Base-by-base conservation (phyloP, 1,140 invertebrate species). In the Leptinotarsa undecemlineata region DNA sequence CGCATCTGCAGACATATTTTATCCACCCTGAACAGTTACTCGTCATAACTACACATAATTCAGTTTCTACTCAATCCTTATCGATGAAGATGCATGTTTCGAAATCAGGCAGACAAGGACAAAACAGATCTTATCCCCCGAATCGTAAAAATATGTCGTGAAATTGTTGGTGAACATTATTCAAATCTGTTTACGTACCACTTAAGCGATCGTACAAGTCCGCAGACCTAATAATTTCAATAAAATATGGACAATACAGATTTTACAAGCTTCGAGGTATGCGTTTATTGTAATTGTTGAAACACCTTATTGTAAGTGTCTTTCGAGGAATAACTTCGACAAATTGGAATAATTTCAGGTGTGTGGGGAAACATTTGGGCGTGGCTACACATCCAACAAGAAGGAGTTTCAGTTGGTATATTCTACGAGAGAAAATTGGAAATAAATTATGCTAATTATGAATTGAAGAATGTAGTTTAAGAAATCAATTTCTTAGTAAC, bases 181-280 rank as follows among this genome's bases (percentile, higher is more conserved):
- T 64, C 63, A 64, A 64, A 57, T 17, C 21, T 64, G 63, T 64
- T 64, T 26, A 64, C 63, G 63, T 64, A 33, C 63, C 63, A 64
- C 63, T 64, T 64, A 64, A 14, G 63, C 2, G 63, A 64, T 64
- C 63, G 26, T 64, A 64, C 63, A 21, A 64, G 63, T 64, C 63
- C 20, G 20, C 63, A 33, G 63, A 64, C 26, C 14, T 20, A 64
- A 64, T 64, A 64, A 64, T 64, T 64, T 64, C 63, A 64, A 17
- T 64, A 33, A 64, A 64, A 64, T 64, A 64, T 64, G 63, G 20
- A 20, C 20, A 64, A 21, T 64, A 64, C 14, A 33, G 14, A 21
- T 64, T 64, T 64, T 33, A 64, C 20, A 64, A 15, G 63, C 63
- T 64, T 20, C 14, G 17, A 64, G 63, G 63, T 64, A 64, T 64